These are phyloP conservation scores for Percopsis transmontana DNA, from an alignment of 2,113 vertebrate genomes.

Conservation along the genomic window DNA sequence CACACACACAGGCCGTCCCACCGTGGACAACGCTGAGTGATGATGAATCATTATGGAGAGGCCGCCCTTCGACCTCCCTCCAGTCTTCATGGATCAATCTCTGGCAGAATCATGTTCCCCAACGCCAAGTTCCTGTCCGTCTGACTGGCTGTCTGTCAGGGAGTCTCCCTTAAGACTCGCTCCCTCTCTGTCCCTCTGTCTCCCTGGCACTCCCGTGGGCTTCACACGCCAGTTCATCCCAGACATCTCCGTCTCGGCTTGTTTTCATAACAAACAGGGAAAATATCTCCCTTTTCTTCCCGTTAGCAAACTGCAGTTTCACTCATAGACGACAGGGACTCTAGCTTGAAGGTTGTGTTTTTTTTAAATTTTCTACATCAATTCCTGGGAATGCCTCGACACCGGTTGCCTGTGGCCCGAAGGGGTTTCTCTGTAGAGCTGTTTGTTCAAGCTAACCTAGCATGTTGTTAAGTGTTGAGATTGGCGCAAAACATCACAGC, in stretches of 20 bases:
- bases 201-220: constrained; percentile 46
- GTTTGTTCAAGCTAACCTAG: constrained; percentile 22
- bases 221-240: constrained; percentile 73
- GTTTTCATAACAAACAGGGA: constrained; percentile 69
- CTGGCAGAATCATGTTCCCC: constrained; percentile 72
- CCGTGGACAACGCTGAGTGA: constrained; percentile 69
- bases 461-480: constrained; percentile 36
- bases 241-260: constrained; percentile 69
- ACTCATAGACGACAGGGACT: constrained; percentile 24
- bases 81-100: constrained; percentile 72
- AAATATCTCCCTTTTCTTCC: constrained; percentile 60
- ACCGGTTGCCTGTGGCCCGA: constrained; percentile 30
- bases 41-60: constrained; percentile 74
- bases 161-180: constrained; percentile 56
- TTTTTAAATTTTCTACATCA: constrained; percentile 25
- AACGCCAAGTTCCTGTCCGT: constrained; percentile 72
- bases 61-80: constrained; percentile 63
- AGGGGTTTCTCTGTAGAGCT: constrained; percentile 33
- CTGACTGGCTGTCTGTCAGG: constrained; percentile 66
- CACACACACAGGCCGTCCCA: constrained; percentile 36
- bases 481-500: constrained; percentile 38
- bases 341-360: constrained; percentile 40
- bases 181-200: constrained; percentile 33
- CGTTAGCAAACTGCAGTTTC: constrained; percentile 52
- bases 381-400: constrained; percentile 25